Percentiles rank a stretch among this genome's conserved stretches.
Conservation (phyloP, 1,140 invertebrate species). For the Globodera ellingtonae region DNA sequence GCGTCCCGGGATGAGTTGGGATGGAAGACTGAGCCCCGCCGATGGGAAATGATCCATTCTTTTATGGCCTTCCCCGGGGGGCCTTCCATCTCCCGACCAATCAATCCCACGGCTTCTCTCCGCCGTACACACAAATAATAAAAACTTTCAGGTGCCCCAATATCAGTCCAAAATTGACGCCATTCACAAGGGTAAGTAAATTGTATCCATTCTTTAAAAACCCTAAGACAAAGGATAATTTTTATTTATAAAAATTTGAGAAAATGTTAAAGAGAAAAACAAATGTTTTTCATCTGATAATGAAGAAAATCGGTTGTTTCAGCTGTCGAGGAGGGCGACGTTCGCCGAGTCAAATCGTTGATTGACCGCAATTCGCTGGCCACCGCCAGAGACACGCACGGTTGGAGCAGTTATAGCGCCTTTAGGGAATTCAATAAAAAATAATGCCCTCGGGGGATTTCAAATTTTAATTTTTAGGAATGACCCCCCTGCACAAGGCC, state of each 20-base stretch:
- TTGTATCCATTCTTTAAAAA: background rate
- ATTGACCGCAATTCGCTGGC: constrained; percentile 86
- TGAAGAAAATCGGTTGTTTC: background rate
- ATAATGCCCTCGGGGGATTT: background rate
- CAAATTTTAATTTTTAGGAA: constrained; percentile 42
- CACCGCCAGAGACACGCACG: constrained; percentile 74
- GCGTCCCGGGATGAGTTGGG: no score
- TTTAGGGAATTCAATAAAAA: constrained; percentile 2
- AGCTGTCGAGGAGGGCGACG: constrained; percentile 78
- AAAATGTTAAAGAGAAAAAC: no score
- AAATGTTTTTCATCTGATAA: no score
- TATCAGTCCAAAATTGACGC: constrained; percentile 78
- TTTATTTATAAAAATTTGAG: no score
- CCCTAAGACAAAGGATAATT: no score
- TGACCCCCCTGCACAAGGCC: constrained; percentile 89
- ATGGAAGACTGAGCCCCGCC: no score
- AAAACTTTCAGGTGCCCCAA: constrained; percentile 34
- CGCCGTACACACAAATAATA: no score
- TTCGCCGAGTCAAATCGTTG: constrained; percentile 80
- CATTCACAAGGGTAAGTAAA: constrained; percentile 74
- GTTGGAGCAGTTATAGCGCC: constrained; percentile 36
- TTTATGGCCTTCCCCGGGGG: no score
- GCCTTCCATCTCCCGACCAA: no score
- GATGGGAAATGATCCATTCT: no score
- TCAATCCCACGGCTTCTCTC: no score